phyloP scores from a whole-genome alignment of 2,113 vertebrate species.

The Peromyscus californicus region DNA sequence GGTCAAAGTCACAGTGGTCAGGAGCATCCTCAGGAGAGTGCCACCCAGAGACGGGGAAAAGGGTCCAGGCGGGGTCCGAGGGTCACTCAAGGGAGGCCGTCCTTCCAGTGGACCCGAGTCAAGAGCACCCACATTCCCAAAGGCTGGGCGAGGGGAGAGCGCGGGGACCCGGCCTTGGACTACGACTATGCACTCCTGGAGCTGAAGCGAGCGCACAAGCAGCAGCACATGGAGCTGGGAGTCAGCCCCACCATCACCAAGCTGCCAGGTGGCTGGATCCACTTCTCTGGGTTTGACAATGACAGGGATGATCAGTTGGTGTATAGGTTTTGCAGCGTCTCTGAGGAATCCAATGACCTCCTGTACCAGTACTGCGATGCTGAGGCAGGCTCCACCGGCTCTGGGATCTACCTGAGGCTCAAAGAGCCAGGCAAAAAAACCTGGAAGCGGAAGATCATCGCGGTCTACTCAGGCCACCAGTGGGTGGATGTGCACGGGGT shows the following conservation, averaged over 20 bases:
- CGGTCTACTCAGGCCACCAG: constrained; percentile 96
- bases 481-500: constrained; percentile 94
- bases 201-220: constrained; percentile 94
- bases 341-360: constrained; percentile 95
- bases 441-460: constrained; percentile 97
- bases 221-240: constrained; percentile 95
- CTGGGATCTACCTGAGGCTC: constrained; percentile 96
- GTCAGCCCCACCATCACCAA: constrained; percentile 93
- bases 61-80: constrained; percentile 80
- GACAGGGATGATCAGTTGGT: constrained; percentile 94
- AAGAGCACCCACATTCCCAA: constrained; percentile 95
- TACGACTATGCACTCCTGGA: constrained; percentile 97
- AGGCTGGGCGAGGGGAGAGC: constrained; percentile 94
- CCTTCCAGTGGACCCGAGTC: constrained; percentile 97
- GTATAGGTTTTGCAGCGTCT: constrained; percentile 97
- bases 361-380: constrained; percentile 98
- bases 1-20: constrained; percentile 84
- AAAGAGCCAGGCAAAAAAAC: constrained; percentile 94
- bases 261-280: constrained; percentile 94
- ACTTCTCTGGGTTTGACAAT: constrained; percentile 98
- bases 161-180: constrained; percentile 90
- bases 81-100: constrained; percentile 86
- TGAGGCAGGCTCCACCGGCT: constrained; percentile 95
- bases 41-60: constrained; percentile 82
- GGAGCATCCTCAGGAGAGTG: constrained; percentile 85